Percentiles rank a stretch among this genome's conserved stretches.
Conservation (phyloP, 2,888 invertebrate species). For the Acanthopleura granulata region DNA sequence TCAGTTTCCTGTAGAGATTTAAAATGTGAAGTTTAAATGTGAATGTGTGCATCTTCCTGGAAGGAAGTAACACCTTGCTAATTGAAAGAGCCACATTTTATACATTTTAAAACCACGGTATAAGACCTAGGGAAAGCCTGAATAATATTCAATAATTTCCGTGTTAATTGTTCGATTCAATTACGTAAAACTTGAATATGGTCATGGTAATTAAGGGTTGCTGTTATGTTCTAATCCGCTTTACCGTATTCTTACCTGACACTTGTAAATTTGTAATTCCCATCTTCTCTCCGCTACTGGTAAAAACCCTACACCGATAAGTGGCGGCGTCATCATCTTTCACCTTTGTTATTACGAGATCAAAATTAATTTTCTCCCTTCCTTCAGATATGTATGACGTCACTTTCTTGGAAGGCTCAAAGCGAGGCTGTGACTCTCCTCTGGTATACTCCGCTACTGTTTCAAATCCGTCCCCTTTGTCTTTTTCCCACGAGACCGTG, state of each 20-base stretch:
- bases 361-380: conserved; percentile 15
- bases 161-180: no score
- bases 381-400: conserved; percentile 15
- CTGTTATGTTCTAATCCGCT: neutral
- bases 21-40: no score
- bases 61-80: no score
- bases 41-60: no score
- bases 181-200: no score
- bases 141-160: no score
- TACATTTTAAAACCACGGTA: no score
- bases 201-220: no score
- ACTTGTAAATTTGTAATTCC: conserved; percentile 13
- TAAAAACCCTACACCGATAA: neutral
- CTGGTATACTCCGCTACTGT: neutral
- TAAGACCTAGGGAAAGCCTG: no score
- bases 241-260: neutral
- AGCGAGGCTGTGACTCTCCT: conserved; percentile 9
- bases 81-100: no score
- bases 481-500: conserved; percentile 4
- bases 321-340: conserved; percentile 14
- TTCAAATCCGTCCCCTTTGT: conserved; percentile 5
- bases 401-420: conserved; percentile 12
- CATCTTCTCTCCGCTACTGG: conserved; percentile 11
- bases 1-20: no score
- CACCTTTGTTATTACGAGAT: conserved; percentile 9